phyloP scores from a whole-genome alignment of 2,113 vertebrate genomes.

The Climacteris rufus region DNA sequence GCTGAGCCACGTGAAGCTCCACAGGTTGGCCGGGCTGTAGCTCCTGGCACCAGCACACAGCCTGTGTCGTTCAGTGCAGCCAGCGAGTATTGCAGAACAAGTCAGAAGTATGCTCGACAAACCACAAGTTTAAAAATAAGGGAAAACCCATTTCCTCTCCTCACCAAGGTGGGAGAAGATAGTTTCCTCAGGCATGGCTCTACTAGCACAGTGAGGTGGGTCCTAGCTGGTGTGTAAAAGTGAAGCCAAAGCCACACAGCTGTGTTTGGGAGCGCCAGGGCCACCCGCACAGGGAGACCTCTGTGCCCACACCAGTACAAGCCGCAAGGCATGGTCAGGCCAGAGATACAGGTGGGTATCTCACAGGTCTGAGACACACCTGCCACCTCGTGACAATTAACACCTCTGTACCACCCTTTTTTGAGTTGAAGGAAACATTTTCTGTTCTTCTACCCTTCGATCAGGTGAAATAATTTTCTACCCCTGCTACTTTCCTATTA shows the following conservation, averaged over 20 bases:
- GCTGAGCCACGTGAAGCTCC: not conserved
- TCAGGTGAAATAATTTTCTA: conserved; percentile 11
- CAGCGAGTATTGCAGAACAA: not conserved
- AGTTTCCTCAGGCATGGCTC: not conserved
- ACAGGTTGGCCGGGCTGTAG: not conserved
- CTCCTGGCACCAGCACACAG: not conserved
- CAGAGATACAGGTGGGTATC: fast-evolving
- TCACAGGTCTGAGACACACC: not conserved
- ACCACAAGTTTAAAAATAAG: conserved; percentile 41
- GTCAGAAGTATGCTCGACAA: not conserved
- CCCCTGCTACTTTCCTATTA: conserved; percentile 22
- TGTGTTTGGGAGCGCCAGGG: not conserved
- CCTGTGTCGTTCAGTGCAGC: not conserved
- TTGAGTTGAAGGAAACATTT: not conserved
- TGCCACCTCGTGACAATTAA: not conserved
- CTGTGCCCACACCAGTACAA: not conserved
- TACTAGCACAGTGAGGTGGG: not conserved
- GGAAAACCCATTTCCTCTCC: conserved; percentile 22
- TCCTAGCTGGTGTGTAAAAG: not conserved
- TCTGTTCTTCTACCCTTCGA: conserved; percentile 23
- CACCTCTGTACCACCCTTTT: not conserved
- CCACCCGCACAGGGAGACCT: not conserved
- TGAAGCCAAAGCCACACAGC: not conserved
- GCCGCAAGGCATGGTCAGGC: not conserved
- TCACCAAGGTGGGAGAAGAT: not conserved